Percentiles rank a stretch among this genome's conserved stretches.
These are phyloP conservation scores for Cerceris rybyensis DNA, from an alignment of 2,888 invertebrate species.

Conservation along the genomic window DNA sequence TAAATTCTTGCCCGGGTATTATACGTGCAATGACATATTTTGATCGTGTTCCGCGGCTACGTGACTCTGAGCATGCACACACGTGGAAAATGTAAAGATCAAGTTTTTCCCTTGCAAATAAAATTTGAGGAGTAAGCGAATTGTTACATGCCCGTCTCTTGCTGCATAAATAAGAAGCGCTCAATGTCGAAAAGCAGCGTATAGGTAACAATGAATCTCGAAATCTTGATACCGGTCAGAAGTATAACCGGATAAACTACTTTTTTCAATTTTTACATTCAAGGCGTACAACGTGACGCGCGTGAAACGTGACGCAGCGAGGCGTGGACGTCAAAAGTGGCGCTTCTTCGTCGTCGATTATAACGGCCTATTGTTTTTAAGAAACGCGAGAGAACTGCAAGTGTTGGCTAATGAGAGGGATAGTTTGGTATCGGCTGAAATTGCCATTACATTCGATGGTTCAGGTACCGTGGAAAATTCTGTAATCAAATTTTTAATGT, in stretches of 20 bases:
- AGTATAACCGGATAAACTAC: constrained; percentile 7
- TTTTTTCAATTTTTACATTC: constrained; percentile 27
- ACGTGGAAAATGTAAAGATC: background rate
- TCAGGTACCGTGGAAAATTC: background rate
- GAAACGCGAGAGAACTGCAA: constrained; percentile 46
- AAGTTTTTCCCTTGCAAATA: background rate
- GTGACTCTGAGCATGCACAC: constrained; percentile 16
- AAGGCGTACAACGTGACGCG: constrained; percentile 18
- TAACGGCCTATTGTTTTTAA: constrained; percentile 51
- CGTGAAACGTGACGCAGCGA: constrained; percentile 41
- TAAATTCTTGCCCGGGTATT: background rate
- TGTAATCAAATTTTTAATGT: too few species aligned
- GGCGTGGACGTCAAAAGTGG: constrained; percentile 4
- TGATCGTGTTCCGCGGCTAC: background rate
- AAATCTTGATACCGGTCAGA: background rate
- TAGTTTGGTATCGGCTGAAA: too few species aligned
- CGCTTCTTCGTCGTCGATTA: constrained; percentile 11
- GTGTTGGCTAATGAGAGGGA: constrained; percentile 32
- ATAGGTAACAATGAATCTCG: background rate
- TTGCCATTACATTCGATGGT: background rate
- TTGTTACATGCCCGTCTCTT: background rate
- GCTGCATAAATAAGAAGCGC: background rate
- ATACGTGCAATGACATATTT: constrained; percentile 12
- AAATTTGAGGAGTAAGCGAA: background rate
- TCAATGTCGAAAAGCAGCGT: background rate